Base-by-base conservation (phyloP, 2,113 vertebrate genomes). In the Danio rerio region DNA sequence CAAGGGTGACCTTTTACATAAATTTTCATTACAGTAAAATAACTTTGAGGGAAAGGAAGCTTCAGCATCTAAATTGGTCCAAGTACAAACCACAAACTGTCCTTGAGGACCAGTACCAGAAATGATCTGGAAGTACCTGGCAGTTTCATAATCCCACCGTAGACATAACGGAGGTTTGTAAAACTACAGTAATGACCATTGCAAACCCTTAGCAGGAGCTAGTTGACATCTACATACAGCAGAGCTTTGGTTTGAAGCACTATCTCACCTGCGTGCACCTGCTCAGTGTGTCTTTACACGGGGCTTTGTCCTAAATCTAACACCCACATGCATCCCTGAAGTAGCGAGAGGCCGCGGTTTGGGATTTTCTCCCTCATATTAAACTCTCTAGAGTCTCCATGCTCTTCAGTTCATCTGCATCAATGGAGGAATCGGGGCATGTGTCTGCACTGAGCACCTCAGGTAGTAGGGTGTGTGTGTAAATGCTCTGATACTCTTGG, bases 401-500 rank as follows among this genome's bases (percentile, higher is more conserved):
- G 52, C 93, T 94, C 47, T 88, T 89, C 77, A 93, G 90, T 59
- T 92, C 89, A n/a, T 94, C 93, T 0, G 75, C 79, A 53, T 92
- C 90, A 0, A 80, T 84, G 4, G 73, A 12, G 2, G 82, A 56
- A 9, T 81, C 3, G 0, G 75, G 0, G 40, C 62, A n/a, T 0
- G 9, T 4, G 7, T 78, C 62, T 66, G 81, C 4, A 2, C 50
- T 74, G 73, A 86, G 72, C 52, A 78, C 20, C 45, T 82, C 74
- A 12, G 84, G 77, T 50, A 82, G 45, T 20, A 85, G 50, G 12
- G 83, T 83, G 1, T 89, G 86, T 4, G 68, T 7, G 82, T 92
- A 94, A 72, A 81, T 84, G 10, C 86, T 63, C 85, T 95, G 94
- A 84, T 97, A 96, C 72, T 96, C 91, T 45, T 94, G 92, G 81